Percentiles rank a stretch among this genome's conserved stretches.
Evolutionary conservation across 2,888 invertebrate genomes (phyloP).

Genomic region (Periphyllus acericola): DNA sequence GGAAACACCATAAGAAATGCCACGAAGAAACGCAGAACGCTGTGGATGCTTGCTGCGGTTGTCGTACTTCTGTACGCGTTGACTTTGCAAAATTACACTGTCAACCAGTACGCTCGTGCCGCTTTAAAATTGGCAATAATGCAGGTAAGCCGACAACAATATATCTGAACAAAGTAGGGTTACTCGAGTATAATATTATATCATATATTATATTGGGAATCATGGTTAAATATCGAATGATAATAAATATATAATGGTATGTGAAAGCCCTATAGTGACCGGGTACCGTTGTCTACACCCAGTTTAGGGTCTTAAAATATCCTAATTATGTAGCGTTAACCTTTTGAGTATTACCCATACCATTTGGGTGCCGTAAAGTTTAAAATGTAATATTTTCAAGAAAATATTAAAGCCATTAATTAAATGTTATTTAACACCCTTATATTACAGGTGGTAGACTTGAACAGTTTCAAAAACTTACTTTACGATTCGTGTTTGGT

Average conservation of each 20-base stretch:
- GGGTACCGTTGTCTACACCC: too few relatives aligned
- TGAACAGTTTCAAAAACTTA: constrained; percentile 49
- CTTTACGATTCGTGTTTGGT: constrained; percentile 53
- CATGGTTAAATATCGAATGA: too few relatives aligned
- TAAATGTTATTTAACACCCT: background rate
- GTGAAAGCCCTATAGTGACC: too few relatives aligned
- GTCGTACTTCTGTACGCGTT: background rate
- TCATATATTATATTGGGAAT: too few relatives aligned
- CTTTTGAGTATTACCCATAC: too few relatives aligned
- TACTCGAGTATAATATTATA: background rate
- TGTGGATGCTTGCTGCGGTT: background rate
- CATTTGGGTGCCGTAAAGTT: too few relatives aligned
- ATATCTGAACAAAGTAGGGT: background rate
- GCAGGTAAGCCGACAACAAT: constrained; percentile 5
- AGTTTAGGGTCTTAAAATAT: too few relatives aligned
- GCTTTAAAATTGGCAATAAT: constrained; percentile 8
- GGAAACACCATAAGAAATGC: background rate
- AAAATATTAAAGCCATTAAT: background rate
- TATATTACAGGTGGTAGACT: constrained; percentile 22
- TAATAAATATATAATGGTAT: too few relatives aligned
- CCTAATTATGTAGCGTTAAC: too few relatives aligned
- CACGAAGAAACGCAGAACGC: background rate
- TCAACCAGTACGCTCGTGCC: constrained; percentile 18
- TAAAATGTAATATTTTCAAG: too few relatives aligned
- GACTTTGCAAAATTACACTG: background rate